These are phyloP conservation scores for Ascidia mentula DNA, from an alignment of 23 tunicate species.

Conservation along the genomic window DNA sequence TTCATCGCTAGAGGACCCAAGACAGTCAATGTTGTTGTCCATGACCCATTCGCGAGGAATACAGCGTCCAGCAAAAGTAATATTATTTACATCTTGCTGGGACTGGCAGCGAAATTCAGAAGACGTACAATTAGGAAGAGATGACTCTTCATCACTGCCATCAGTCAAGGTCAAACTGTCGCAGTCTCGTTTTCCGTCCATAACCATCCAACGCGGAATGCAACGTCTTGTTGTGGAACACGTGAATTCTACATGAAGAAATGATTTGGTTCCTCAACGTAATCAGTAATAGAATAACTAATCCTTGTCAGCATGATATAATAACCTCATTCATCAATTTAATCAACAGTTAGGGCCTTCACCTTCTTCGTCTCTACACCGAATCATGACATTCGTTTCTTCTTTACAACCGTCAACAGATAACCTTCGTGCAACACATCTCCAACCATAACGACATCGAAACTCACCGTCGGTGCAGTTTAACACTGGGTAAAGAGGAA, in stretches of 20 bases:
- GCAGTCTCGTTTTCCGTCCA: slow-evolving; percentile 23
- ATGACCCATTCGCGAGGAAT: slow-evolving; percentile 57
- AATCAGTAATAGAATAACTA: too few relatives aligned
- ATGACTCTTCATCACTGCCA: slow-evolving; percentile 9
- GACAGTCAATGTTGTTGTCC: slow-evolving; percentile 34
- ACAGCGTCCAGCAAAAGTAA: slow-evolving; percentile 1
- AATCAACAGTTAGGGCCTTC: neutral
- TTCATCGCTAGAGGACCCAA: slow-evolving; percentile 19
- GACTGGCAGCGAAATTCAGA: neutral
- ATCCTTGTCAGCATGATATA: too few relatives aligned
- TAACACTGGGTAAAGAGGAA: neutral
- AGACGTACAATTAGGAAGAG: neutral
- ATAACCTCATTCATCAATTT: too few relatives aligned
- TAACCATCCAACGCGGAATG: slow-evolving; percentile 23
- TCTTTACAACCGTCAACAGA: neutral
- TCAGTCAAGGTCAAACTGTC: neutral
- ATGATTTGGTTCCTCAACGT: too few relatives aligned
- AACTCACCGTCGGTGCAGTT: slow-evolving; percentile 1
- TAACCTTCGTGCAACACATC: neutral
- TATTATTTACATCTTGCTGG: neutral
- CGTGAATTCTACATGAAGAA: neutral
- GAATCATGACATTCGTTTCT: neutral
- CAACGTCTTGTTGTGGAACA: slow-evolving; percentile 8
- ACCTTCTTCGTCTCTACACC: neutral
- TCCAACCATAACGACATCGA: neutral